These are phyloP conservation scores for Iselma pallidipennis DNA, from an alignment of 2,888 invertebrate species.

Conservation along the genomic window DNA sequence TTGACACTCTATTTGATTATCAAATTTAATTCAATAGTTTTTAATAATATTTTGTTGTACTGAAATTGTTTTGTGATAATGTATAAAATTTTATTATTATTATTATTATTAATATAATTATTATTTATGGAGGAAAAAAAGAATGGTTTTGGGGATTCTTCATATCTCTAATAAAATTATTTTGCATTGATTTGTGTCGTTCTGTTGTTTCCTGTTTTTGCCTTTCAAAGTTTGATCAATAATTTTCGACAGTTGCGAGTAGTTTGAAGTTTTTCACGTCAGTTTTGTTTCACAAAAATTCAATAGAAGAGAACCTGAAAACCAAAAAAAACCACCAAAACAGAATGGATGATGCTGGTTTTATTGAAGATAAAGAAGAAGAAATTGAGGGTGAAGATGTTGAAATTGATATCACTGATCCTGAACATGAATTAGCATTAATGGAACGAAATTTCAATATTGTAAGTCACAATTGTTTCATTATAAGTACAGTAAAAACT, in stretches of 20 bases:
- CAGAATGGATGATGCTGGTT: conserved; percentile 51
- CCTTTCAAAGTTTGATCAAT: conserved; percentile 30
- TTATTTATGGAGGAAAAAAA: neutral
- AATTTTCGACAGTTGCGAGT: neutral
- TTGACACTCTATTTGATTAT: neutral
- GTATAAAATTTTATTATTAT: conserved; percentile 49
- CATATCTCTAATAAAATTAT: conserved; percentile 53
- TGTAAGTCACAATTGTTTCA: conserved; percentile 35
- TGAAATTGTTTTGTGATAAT: conserved; percentile 57
- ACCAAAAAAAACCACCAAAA: no score
- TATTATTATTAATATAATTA: conserved; percentile 11
- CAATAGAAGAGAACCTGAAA: conserved; percentile 17
- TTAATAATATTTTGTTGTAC: conserved; percentile 51
- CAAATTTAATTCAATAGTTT: conserved; percentile 19
- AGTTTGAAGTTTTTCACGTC: neutral
- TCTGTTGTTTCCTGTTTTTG: conserved; percentile 15
- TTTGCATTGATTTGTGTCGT: conserved; percentile 34
- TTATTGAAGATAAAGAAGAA: conserved; percentile 42
- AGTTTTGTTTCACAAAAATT: neutral
- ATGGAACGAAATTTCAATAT: conserved; percentile 50
- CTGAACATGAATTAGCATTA: conserved; percentile 50
- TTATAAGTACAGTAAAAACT: no score
- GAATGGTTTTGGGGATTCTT: conserved; percentile 52
- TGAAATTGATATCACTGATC: conserved; percentile 49
- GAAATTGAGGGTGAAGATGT: conserved; percentile 43